Percentiles rank a stretch among this genome's conserved stretches.
phyloP scores from a whole-genome alignment of 1,140 invertebrate species.

The Plectrocnemia conspersa region DNA sequence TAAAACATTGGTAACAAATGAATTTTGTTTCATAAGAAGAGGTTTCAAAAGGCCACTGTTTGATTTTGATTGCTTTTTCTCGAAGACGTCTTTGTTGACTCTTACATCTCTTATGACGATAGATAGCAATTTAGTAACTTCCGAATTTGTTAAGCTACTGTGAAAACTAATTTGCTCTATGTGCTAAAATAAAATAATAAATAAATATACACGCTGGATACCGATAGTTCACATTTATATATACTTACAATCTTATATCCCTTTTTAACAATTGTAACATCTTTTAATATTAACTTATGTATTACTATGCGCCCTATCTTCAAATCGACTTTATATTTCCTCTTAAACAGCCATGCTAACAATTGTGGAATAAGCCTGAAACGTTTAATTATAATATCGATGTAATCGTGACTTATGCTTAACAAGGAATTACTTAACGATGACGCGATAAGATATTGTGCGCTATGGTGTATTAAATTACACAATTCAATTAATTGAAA shows the following conservation, averaged over 20 bases:
- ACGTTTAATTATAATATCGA: too few species aligned
- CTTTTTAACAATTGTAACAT: constrained; percentile 63
- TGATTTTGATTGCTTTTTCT: constrained; percentile 45
- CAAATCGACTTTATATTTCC: constrained; percentile 61
- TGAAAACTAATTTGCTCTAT: constrained; percentile 81
- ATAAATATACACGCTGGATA: neutral
- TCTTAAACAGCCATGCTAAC: constrained; percentile 64
- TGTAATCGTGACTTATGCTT: too few species aligned
- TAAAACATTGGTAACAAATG: constrained; percentile 30
- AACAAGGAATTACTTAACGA: too few species aligned
- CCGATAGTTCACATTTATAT: neutral
- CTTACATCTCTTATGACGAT: constrained; percentile 78
- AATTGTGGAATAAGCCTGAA: constrained; percentile 60
- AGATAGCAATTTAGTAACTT: constrained; percentile 81
- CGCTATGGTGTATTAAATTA: too few species aligned
- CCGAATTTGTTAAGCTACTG: constrained; percentile 85
- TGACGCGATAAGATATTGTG: too few species aligned
- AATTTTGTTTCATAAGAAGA: constrained; percentile 48
- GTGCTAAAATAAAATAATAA: constrained; percentile 70
- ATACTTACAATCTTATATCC: constrained; percentile 64
- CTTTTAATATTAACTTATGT: constrained; percentile 61
- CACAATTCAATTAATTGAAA: too few species aligned
- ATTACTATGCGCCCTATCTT: constrained; percentile 64
- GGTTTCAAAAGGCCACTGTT: constrained; percentile 44
- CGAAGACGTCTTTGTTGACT: constrained; percentile 71